These are phyloP conservation scores for Etia nguti DNA, from an alignment of 2,113 vertebrate species.

Conservation along the genomic window DNA sequence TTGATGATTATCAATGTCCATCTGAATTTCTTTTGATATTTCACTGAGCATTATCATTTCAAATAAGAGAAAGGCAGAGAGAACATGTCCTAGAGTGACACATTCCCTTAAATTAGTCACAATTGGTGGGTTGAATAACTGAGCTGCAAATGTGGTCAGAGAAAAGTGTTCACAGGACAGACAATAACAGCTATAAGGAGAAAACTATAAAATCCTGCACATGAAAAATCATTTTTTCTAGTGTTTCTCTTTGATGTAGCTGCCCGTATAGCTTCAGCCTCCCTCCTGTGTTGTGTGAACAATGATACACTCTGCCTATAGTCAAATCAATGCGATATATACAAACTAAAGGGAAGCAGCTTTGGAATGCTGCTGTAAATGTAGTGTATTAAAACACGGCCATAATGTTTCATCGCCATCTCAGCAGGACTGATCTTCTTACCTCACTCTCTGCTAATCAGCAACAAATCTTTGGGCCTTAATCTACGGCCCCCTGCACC, in stretches of 20 bases:
- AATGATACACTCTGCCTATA: not conserved
- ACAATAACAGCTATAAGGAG: not conserved
- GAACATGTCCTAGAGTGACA: not conserved
- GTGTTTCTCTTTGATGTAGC: not conserved
- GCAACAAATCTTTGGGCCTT: conserved; percentile 59
- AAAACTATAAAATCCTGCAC: not conserved
- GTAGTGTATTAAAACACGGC: conserved; percentile 46
- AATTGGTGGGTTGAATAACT: not conserved
- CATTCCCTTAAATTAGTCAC: not conserved
- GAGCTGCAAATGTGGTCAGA: not conserved
- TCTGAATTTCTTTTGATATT: not conserved
- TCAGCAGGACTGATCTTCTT: conserved; percentile 66
- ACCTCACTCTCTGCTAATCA: conserved; percentile 74
- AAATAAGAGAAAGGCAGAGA: not conserved
- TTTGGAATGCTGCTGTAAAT: conserved; percentile 58
- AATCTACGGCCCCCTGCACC: conserved; percentile 59
- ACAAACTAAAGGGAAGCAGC: conserved; percentile 32
- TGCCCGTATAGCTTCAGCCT: not conserved
- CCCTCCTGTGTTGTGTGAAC: not conserved
- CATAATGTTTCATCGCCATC: conserved; percentile 64
- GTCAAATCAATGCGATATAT: conserved; percentile 24
- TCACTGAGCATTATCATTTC: not conserved
- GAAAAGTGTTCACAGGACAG: not conserved
- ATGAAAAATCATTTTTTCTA: not conserved
- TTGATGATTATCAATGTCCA: not conserved